Evolutionary conservation across 2,888 invertebrate genomes (phyloP).

Genomic region (Nephrotoma guestfalica): DNA sequence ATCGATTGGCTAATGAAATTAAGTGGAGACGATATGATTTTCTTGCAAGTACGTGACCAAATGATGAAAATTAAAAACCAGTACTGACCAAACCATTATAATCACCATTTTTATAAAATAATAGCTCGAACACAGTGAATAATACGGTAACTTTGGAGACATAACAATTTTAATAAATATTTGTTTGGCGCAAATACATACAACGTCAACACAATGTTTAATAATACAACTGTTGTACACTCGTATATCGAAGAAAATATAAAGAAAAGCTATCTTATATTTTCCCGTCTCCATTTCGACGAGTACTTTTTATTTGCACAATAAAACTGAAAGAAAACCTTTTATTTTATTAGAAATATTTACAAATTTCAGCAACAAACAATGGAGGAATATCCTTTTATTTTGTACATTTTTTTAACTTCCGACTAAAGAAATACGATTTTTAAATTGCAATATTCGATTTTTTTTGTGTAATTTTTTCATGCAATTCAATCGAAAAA

Average conservation of each 20-base stretch:
- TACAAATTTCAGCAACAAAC: not conserved
- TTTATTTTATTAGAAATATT: not conserved
- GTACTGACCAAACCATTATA: too few species aligned
- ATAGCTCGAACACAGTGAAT: too few species aligned
- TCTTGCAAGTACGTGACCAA: too few species aligned
- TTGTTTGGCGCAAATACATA: too few species aligned
- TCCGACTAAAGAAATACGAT: not conserved
- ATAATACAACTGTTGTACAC: too few species aligned
- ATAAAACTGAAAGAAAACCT: not conserved
- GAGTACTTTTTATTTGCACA: not conserved
- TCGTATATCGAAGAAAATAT: not conserved
- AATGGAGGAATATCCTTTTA: not conserved
- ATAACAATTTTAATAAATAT: too few species aligned
- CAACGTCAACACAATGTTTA: too few species aligned
- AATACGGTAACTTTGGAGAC: too few species aligned
- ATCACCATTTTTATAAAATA: too few species aligned
- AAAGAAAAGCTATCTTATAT: not conserved
- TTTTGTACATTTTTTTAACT: not conserved
- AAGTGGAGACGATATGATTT: too few species aligned
- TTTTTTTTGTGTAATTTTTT: not conserved
- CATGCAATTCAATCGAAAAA: not conserved
- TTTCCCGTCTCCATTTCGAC: not conserved
- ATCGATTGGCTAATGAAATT: too few species aligned
- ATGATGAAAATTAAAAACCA: too few species aligned
- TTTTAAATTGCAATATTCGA: not conserved